These are phyloP conservation scores for Temnothorax rugatulus DNA, from an alignment of 2,888 invertebrate species.

Conservation along the genomic window DNA sequence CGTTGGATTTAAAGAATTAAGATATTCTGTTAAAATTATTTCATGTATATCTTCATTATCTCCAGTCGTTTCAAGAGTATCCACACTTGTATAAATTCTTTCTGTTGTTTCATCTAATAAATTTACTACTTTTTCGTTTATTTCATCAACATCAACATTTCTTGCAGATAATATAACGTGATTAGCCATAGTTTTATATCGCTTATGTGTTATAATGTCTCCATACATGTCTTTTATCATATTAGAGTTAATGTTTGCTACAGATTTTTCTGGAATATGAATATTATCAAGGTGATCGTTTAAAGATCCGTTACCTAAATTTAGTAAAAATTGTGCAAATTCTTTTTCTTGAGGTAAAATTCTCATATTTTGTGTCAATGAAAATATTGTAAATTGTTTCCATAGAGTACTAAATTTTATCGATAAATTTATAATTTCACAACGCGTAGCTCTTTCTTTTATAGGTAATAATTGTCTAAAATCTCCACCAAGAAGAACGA, in stretches of 20 bases:
- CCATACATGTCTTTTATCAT: neutral
- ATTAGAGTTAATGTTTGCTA: neutral
- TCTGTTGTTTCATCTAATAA: neutral
- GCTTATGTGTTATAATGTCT: neutral
- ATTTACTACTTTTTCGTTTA: neutral
- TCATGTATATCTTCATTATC: neutral
- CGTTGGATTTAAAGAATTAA: neutral
- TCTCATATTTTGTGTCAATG: too few relatives aligned
- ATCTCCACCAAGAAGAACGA: too few relatives aligned
- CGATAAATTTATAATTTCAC: too few relatives aligned
- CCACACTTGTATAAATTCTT: neutral
- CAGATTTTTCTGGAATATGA: neutral
- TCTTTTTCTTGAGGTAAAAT: too few relatives aligned
- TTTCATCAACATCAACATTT: neutral
- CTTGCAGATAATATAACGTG: conserved; percentile 7
- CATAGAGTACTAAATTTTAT: too few relatives aligned
- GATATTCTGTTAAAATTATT: neutral
- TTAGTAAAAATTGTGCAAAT: too few relatives aligned
- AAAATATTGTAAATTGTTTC: too few relatives aligned
- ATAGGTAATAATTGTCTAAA: too few relatives aligned
- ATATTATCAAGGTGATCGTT: neutral
- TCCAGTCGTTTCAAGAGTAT: neutral
- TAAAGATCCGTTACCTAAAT: conserved; percentile 15
- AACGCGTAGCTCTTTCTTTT: too few relatives aligned
- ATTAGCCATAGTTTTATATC: neutral